These are phyloP conservation scores for Theristicus caerulescens DNA, from an alignment of 2,113 vertebrate species.

Conservation along the genomic window DNA sequence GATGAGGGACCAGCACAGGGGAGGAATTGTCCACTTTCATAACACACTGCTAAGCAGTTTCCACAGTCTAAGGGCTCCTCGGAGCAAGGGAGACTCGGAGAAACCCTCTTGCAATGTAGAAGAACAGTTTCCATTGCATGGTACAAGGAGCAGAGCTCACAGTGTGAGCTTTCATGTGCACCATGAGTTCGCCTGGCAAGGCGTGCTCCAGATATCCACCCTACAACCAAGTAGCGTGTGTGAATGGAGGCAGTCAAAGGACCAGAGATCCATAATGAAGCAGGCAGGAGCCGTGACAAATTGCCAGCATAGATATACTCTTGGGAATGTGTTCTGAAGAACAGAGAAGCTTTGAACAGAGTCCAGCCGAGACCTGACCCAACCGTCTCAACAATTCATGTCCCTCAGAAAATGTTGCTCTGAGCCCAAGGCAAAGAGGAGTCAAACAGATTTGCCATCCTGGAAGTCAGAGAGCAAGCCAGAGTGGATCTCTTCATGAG, in stretches of 20 bases:
- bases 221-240: not conserved
- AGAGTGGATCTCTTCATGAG: not conserved
- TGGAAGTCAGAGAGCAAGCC: not conserved
- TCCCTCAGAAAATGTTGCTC: not conserved
- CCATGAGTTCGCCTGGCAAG: not conserved
- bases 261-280: accelerated
- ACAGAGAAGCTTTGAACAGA: not conserved
- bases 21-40: not conserved
- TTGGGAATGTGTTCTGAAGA: not conserved
- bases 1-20: not conserved
- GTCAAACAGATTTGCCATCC: not conserved
- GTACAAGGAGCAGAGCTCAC: not conserved
- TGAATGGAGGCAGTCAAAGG: not conserved
- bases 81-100: not conserved
- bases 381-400: not conserved
- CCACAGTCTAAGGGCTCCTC: not conserved
- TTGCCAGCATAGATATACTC: not conserved
- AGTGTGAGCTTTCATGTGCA: not conserved
- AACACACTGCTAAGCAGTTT: not conserved
- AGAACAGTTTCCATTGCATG: not conserved
- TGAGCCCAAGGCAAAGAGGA: not conserved
- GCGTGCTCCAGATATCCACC: not conserved
- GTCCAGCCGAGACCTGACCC: not conserved
- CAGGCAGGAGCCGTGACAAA: not conserved
- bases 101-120: not conserved